Evolutionary conservation across 2,113 vertebrate genomes (phyloP).

Genomic region (Pandion haliaetus): DNA sequence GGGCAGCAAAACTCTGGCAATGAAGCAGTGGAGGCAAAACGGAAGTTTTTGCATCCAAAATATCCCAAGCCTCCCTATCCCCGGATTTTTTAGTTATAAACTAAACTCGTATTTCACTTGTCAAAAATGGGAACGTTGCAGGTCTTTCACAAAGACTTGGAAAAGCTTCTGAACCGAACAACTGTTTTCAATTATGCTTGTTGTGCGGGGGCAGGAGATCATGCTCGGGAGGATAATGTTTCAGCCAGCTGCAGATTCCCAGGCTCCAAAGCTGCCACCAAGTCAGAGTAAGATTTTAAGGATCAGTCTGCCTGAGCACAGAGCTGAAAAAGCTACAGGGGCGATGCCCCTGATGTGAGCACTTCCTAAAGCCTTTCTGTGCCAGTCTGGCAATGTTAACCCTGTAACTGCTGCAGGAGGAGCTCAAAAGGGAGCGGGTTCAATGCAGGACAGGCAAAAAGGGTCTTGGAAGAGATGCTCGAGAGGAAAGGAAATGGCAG

Average conservation of each 20-base stretch:
- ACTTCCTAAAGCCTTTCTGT: neutral
- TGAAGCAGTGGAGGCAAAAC: neutral
- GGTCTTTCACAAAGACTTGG: neutral
- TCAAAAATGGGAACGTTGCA: neutral
- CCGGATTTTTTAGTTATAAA: neutral
- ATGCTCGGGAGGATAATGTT: neutral
- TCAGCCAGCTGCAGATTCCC: neutral
- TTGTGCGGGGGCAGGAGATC: neutral
- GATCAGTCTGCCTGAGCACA: neutral
- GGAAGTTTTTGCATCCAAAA: neutral
- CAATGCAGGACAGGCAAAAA: neutral
- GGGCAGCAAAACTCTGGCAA: neutral
- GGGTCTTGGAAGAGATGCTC: neutral
- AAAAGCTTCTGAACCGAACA: neutral
- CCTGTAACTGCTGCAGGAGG: rapidly evolving
- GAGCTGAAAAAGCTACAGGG: neutral
- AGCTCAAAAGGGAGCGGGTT: neutral
- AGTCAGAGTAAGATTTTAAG: neutral
- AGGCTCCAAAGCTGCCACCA: neutral
- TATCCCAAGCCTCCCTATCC: neutral
- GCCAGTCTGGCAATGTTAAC: neutral
- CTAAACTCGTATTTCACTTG: neutral
- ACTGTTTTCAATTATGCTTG: neutral
- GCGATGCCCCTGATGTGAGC: neutral
- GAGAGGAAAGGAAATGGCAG: neutral